phyloP scores from a whole-genome alignment of 1,140 invertebrate species.

The Harlomillsia oculata region DNA sequence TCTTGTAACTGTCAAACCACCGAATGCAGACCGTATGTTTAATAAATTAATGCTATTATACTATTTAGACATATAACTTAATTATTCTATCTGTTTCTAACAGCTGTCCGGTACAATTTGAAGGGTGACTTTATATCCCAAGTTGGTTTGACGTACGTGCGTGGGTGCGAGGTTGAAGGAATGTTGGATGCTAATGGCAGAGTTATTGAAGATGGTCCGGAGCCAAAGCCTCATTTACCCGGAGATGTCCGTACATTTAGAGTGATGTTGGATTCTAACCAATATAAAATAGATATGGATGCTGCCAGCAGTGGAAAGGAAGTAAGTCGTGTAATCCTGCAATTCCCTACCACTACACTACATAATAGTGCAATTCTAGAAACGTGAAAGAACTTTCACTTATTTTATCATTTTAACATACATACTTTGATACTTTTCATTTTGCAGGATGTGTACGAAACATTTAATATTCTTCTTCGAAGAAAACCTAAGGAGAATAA shows the following conservation, averaged over 20 bases:
- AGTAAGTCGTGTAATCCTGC: conserved; percentile 37
- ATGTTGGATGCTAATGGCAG: conserved; percentile 93
- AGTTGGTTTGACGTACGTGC: conserved; percentile 79
- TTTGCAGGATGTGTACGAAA: conserved; percentile 77
- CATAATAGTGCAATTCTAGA: neutral
- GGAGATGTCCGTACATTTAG: conserved; percentile 86
- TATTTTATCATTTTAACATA: neutral
- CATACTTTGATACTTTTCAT: neutral
- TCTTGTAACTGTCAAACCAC: conserved; percentile 79
- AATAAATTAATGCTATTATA: neutral
- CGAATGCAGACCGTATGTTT: conserved; percentile 59
- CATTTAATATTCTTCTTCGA: conserved; percentile 95
- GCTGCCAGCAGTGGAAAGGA: conserved; percentile 61
- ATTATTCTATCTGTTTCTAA: conserved; percentile 24
- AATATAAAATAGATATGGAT: conserved; percentile 90
- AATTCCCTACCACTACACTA: neutral
- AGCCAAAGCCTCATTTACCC: conserved; percentile 70
- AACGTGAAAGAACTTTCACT: neutral
- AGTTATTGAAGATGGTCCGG: conserved; percentile 93
- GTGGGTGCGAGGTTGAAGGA: conserved; percentile 97
- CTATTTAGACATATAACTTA: conserved; percentile 1
- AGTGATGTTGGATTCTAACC: conserved; percentile 90
- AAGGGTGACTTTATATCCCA: conserved; percentile 76
- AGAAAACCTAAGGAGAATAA: conserved; percentile 99
- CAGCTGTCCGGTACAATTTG: conserved; percentile 68